A percentile compares a stretch with the other conserved stretches of the same genome.
Evolutionary conservation across 2,888 invertebrate genomes (phyloP).

Genomic region (Diarsia rubi): DNA sequence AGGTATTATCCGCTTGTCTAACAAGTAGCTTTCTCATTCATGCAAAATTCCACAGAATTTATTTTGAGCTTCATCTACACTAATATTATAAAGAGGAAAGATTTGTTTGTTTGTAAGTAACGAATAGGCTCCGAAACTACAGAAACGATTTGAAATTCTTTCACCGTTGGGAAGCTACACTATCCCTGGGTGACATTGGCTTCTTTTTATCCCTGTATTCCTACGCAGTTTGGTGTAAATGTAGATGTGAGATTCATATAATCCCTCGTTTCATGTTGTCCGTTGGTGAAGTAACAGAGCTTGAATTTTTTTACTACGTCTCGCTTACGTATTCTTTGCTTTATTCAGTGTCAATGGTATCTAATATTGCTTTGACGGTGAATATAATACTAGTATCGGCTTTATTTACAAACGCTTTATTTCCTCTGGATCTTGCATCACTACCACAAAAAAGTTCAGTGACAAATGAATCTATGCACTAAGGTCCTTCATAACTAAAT

Average conservation of each 20-base stretch:
- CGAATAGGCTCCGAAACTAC: no score
- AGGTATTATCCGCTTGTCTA: no score
- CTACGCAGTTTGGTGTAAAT: no score
- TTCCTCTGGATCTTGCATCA: not conserved
- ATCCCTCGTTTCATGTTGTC: not conserved
- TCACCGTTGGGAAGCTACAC: no score
- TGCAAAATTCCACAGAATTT: no score
- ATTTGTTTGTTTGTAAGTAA: no score
- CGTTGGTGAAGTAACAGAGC: not conserved
- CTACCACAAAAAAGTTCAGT: not conserved
- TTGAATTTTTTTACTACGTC: not conserved
- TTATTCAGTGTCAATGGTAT: not conserved
- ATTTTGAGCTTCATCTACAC: not conserved
- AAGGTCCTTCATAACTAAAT: not conserved
- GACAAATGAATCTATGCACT: not conserved
- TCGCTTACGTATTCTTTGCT: no score
- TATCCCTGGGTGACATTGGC: no score
- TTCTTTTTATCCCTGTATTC: no score
- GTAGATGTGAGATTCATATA: not conserved
- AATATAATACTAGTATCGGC: not conserved
- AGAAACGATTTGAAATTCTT: no score
- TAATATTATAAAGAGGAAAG: no score
- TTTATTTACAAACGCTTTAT: not conserved
- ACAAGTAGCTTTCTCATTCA: not conserved
- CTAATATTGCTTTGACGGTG: not conserved